Evolutionary conservation across 2,888 invertebrate species (phyloP), one percentile per base, ranked within the genome.

Genomic region (Ennomos erosarius): DNA sequence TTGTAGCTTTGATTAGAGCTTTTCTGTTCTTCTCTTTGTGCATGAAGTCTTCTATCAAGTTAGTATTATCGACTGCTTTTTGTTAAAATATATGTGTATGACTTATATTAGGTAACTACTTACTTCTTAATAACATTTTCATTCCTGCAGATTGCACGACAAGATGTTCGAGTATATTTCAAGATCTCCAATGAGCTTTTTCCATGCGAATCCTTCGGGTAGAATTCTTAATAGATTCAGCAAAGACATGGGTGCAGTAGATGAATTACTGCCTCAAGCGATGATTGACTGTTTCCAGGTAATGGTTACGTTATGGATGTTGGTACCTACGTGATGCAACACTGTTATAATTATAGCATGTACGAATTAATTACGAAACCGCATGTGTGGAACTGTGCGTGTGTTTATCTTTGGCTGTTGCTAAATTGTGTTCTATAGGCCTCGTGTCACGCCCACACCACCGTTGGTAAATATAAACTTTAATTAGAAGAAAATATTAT

Each of bases 191-290:
- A 90, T 92, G 92, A 87, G 85, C 60, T 98, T 98, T 81, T 98
- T 97, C 78, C 96, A 98, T 73, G 93, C 93, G 0, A 98, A 98
- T 84, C 97, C 98, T 0, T 94, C 95, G n/a, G 96, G 96, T 0
- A 87, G 96, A 56, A 96, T 98, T 62, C 88, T 98, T 16, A 93
- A 93, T 64, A 82, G 98, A 58, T 98, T 98, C 76, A 96, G 97
- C 40, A 98, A 97, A 82, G 98, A 98, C 76, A 95, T 97, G 82
- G 97, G 97, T 0, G 93, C 95, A 0, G 94, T 97, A 48, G 97
- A 97, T 78, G 97, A 97, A 75, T 75, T 96, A 48, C 82, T 97
- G 10, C 96, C 96, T 0, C 95, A 95, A 78, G 95, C 95, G 1
- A 93, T 95, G 76, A 85, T 96, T n/a, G 96, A 96, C 77, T 94